Conservation (phyloP, 2,797 vertebrate genomes). For the Pseudochirops corinnae region DNA sequence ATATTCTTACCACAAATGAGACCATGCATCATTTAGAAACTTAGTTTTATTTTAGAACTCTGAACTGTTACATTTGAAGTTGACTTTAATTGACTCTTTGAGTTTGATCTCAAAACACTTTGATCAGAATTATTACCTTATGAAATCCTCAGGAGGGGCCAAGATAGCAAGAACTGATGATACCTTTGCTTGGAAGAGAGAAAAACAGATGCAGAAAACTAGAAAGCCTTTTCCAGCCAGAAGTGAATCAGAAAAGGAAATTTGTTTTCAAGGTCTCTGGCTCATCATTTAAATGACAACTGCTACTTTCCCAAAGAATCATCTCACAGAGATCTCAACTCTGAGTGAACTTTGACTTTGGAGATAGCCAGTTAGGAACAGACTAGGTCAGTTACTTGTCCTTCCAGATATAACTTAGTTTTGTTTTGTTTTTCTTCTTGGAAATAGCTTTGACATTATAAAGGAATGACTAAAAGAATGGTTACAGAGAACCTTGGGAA, state of each 20-base stretch:
- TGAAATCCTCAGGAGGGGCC: conserved; percentile 38
- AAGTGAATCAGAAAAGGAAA: conserved; percentile 35
- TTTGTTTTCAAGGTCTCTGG: conserved; percentile 37
- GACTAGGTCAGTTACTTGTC: conserved; percentile 37
- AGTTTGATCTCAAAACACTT: conserved; percentile 39
- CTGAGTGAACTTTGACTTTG: conserved; percentile 32
- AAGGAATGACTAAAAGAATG: not conserved
- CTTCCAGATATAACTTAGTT: conserved; percentile 63
- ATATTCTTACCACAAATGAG: not conserved
- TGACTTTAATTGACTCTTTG: conserved; percentile 17
- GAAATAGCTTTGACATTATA: conserved; percentile 66
- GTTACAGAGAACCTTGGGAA: not conserved
- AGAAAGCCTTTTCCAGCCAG: conserved; percentile 32
- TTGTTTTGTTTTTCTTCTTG: conserved; percentile 46
- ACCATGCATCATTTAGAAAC: conserved; percentile 35
- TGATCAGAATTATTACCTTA: conserved; percentile 25
- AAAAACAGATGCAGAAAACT: conserved; percentile 46
- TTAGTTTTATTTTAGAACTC: conserved; percentile 1
- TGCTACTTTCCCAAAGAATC: conserved; percentile 54
- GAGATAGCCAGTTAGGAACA: conserved; percentile 40
- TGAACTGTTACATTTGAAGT: conserved; percentile 40
- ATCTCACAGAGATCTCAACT: conserved; percentile 27
- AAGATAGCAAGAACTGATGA: conserved; percentile 23
- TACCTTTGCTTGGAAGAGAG: conserved; percentile 39
- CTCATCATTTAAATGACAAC: not conserved